Percentiles rank a stretch among this genome's conserved stretches.
phyloP scores from a whole-genome alignment of 2,113 vertebrate genomes.

The Panthera leo region DNA sequence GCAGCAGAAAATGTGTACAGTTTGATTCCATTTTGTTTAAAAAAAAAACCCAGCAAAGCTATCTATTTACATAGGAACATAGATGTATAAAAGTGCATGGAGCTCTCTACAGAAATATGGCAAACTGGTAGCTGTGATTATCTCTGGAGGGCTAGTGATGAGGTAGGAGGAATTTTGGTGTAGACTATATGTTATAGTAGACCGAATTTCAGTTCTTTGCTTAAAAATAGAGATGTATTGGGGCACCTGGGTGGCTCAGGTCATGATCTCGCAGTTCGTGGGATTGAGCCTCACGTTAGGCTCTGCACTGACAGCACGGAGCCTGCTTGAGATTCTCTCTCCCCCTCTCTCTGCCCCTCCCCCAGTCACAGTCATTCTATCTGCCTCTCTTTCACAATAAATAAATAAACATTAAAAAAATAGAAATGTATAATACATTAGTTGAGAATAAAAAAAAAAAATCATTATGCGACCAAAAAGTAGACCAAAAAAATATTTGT shows the following conservation, averaged over 20 bases:
- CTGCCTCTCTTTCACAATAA: too few species aligned
- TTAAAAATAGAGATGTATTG: not conserved
- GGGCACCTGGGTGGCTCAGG: too few species aligned
- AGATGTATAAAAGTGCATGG: not conserved
- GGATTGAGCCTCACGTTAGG: too few species aligned
- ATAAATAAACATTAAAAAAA: not conserved
- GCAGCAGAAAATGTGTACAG: not conserved
- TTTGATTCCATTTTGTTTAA: not conserved
- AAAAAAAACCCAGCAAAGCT: not conserved
- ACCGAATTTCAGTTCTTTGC: not conserved
- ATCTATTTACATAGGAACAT: not conserved
- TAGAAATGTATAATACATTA: not conserved
- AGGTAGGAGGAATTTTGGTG: not conserved
- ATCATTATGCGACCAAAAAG: not conserved
- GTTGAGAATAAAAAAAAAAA: not conserved
- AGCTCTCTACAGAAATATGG: not conserved
- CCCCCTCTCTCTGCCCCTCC: too few species aligned
- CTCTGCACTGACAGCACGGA: too few species aligned
- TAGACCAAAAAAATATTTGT: not conserved
- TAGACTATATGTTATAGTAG: not conserved
- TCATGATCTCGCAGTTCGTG: too few species aligned
- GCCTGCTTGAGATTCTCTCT: too few species aligned
- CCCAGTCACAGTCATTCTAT: too few species aligned
- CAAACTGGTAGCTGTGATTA: not conserved
- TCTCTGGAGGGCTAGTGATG: not conserved